phyloP scores from a whole-genome alignment of 2,888 invertebrate genomes.

The Zeuzera pyrina region DNA sequence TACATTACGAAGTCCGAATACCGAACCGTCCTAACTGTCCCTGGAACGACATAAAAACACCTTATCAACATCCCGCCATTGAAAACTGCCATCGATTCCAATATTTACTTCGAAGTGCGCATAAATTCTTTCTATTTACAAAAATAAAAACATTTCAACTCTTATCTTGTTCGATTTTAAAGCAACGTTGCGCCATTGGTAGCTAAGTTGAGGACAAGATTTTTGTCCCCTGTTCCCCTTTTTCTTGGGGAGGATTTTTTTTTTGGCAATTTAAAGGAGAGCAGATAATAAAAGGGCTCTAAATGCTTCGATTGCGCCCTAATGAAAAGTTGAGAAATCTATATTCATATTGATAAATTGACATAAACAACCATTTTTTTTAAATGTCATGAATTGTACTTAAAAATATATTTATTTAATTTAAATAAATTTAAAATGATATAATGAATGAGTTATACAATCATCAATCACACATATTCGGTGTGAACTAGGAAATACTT shows the following conservation, averaged over 20 bases:
- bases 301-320: conserved; percentile 67
- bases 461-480: too few relatives aligned
- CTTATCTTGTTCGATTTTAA: conserved; percentile 73
- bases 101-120: conserved; percentile 61
- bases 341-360: too few relatives aligned
- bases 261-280: conserved; percentile 71
- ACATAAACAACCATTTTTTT: too few relatives aligned
- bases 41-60: conserved; percentile 59
- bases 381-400: too few relatives aligned
- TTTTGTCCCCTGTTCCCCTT: conserved; percentile 62
- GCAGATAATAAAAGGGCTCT: conserved; percentile 74
- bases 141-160: conserved; percentile 67
- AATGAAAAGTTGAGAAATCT: conserved; percentile 67
- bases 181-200: conserved; percentile 66
- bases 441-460: too few relatives aligned
- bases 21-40: conserved; percentile 43
- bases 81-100: conserved; percentile 57
- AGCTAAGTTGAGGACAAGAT: conserved; percentile 61
- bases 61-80: conserved; percentile 56
- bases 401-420: too few relatives aligned
- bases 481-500: too few relatives aligned
- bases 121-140: conserved; percentile 66
- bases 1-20: conserved; percentile 65
- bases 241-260: conserved; percentile 63
- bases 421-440: too few relatives aligned